phyloP scores from a whole-genome alignment of 2,113 vertebrate species.

The Poecile atricapillus region DNA sequence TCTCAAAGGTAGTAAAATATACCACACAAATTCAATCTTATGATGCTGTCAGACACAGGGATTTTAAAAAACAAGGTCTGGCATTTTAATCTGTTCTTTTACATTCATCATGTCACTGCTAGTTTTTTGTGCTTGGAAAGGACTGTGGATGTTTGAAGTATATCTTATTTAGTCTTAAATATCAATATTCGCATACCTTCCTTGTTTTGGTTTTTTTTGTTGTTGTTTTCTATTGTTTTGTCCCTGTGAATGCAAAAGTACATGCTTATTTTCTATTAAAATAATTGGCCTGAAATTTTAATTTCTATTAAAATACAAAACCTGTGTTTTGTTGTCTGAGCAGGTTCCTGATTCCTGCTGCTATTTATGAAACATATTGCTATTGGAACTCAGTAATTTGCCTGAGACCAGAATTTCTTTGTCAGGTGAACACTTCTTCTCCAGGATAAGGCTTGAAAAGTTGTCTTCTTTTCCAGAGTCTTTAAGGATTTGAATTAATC shows the following conservation, averaged over 20 bases:
- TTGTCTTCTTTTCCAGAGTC: background rate
- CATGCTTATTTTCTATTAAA: background rate
- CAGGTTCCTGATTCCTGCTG: background rate
- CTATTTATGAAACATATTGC: background rate
- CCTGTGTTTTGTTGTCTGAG: background rate
- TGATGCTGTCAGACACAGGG: background rate
- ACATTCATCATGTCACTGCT: background rate
- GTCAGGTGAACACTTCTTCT: background rate
- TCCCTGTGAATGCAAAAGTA: background rate
- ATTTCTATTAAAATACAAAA: no score
- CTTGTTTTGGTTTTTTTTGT: background rate
- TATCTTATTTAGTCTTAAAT: background rate
- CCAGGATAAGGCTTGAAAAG: background rate
- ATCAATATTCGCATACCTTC: background rate
- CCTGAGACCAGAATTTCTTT: background rate
- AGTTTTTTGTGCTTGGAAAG: background rate
- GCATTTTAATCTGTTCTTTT: background rate
- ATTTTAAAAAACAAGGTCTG: background rate
- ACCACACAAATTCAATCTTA: background rate
- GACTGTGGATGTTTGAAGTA: background rate
- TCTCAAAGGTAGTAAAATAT: background rate
- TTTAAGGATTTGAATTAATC: constrained; percentile 35
- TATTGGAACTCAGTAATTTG: background rate
- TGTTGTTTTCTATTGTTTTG: background rate
- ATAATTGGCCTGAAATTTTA: no score